Evolutionary conservation across 2,888 invertebrate genomes (phyloP), one percentile per base, ranked within the genome.

Genomic region (Eilema griseolum): DNA sequence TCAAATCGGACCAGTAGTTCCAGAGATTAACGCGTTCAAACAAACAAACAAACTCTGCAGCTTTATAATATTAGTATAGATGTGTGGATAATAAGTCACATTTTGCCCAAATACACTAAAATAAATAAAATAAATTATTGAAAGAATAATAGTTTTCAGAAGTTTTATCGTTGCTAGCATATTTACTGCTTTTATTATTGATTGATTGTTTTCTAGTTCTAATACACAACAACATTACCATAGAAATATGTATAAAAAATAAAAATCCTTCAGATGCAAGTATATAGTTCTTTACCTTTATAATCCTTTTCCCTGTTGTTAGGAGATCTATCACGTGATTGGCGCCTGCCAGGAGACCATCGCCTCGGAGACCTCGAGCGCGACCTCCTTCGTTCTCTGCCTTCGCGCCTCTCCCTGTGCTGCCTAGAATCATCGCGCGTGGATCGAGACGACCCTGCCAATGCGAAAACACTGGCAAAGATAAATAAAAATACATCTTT

Each of bases 401-500:
- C 74, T 70, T 81, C 85, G 23, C 84, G 83, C 71, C 85, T 79
- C 74, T 84, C 85, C 71, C 83, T 90, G 78, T 88, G 77, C 87
- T 82, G 89, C 93, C 95, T 95, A 92, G 93, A 95, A 95, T 94
- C 94, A 94, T 95, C 95, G 93, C 95, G 93, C 92, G 93, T 87
- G 91, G 95, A 94, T 95, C 95, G 94, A 94, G 95, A 92, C 90
- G 96, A 96, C 96, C 96, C 96, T 97, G 96, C 96, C 96, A 96
- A 96, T 96, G 96, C 95, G 96, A 97, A 97, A 97, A 96, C 96
- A 97, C 97, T 97, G 96, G 96, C 96, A 96, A 96, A 96, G 94
- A 94, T 95, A 95, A 95, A 95, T 95, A 95, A 93, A 88, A 89
- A 89, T 88, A 89, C 91, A 87, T 85, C 89, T 86, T 85, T 88